These are phyloP conservation scores for Peromyscus californicus DNA, from an alignment of 2,113 vertebrate genomes.

Conservation along the genomic window DNA sequence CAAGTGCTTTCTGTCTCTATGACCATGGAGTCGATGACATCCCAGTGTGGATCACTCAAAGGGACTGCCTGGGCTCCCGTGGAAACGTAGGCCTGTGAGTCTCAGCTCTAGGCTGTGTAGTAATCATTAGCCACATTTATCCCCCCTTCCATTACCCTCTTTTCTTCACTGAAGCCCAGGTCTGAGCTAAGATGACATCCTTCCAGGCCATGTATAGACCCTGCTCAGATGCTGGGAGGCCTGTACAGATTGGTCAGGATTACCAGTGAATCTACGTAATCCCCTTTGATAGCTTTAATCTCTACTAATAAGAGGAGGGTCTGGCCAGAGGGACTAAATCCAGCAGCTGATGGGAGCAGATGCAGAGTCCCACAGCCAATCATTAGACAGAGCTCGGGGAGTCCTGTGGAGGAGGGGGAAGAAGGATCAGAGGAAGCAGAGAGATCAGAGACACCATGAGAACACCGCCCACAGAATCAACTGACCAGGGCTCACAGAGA, in stretches of 20 bases:
- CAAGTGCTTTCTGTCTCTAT: not conserved
- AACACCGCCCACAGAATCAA: not conserved
- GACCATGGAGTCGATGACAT: not conserved
- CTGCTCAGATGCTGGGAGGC: not conserved
- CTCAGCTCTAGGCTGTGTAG: not conserved
- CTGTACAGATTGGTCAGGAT: not conserved
- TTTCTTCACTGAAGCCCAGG: not conserved
- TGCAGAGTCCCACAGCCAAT: not conserved
- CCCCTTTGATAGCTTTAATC: not conserved
- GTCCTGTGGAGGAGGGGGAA: not conserved
- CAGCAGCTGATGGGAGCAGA: not conserved
- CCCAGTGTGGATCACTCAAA: not conserved
- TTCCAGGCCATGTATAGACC: not conserved
- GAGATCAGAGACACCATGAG: too few relatives aligned
- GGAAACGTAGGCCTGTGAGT: not conserved
- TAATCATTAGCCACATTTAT: not conserved
- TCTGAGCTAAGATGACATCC: not conserved
- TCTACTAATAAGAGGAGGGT: not conserved
- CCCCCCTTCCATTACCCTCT: not conserved
- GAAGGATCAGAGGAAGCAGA: not conserved
- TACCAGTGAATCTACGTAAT: not conserved
- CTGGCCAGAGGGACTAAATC: not conserved
- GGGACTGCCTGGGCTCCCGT: not conserved
- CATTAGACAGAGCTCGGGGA: not conserved
- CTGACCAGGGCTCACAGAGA: not conserved